Evolutionary conservation across 2,113 vertebrate genomes (phyloP).

Genomic region (Hiodon tergisus): DNA sequence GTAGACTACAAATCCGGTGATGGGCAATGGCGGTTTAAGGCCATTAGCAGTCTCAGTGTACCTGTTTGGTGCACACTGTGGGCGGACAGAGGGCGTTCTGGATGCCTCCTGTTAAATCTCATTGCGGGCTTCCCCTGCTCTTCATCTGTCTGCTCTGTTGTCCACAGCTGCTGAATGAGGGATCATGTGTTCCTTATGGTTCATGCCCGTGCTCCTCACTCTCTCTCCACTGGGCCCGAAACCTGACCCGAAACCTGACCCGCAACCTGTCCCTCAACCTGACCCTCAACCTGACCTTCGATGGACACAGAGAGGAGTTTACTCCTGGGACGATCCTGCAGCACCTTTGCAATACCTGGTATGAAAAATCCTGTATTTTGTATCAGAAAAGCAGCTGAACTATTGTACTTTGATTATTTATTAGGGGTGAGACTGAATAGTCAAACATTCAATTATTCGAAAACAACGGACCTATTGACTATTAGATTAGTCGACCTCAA

Average conservation of each 20-base stretch:
- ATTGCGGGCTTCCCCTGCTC: not conserved
- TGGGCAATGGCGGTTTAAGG: no score
- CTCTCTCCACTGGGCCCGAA: conserved; percentile 35
- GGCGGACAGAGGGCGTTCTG: not conserved
- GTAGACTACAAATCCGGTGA: no score
- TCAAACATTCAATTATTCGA: no score
- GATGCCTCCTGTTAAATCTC: not conserved
- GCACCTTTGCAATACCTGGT: conserved; percentile 75
- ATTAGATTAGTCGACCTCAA: no score
- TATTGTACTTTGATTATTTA: no score
- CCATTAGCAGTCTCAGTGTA: no score
- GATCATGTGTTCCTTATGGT: conserved; percentile 50
- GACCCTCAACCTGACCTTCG: conserved; percentile 46
- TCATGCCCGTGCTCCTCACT: conserved; percentile 64
- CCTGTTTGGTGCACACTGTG: no score
- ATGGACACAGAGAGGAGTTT: conserved; percentile 40
- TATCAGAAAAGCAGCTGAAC: not conserved
- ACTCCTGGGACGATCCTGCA: conserved; percentile 54
- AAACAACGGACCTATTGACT: no score
- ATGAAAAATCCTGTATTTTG: conserved; percentile 13
- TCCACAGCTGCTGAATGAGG: conserved; percentile 60
- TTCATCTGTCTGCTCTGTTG: not conserved
- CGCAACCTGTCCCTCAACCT: no score
- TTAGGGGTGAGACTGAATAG: no score
- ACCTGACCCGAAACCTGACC: no score